Evolutionary conservation across 2,797 vertebrate species (phyloP).

Genomic region (Halcyon chelicuti): DNA sequence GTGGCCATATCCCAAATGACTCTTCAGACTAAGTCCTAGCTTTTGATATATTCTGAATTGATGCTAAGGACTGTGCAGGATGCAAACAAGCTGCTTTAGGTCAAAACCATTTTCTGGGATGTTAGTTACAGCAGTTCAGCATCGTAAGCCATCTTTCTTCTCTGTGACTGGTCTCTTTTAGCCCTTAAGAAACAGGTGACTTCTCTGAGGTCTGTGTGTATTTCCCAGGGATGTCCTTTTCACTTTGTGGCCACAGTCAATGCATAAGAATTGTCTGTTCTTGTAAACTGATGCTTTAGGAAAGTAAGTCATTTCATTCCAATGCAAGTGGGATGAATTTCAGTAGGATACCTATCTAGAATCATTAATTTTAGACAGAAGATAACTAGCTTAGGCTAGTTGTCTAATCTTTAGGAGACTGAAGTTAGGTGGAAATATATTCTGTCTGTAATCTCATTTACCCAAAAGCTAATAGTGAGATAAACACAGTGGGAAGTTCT

Average conservation of each 20-base stretch:
- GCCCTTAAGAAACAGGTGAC: not conserved
- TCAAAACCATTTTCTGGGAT: not conserved
- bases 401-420: not conserved
- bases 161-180: not conserved
- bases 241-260: not conserved
- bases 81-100: not conserved
- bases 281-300: not conserved
- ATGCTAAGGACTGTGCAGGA: not conserved
- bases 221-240: not conserved
- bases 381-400: not conserved
- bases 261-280: not conserved
- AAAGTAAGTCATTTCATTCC: not conserved
- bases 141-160: not conserved
- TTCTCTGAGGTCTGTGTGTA: not conserved
- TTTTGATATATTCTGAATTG: not conserved
- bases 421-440: not conserved
- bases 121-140: not conserved
- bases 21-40: not conserved
- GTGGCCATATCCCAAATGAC: not conserved
- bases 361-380: not conserved
- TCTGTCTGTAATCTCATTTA: not conserved
- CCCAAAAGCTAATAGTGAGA: not conserved
- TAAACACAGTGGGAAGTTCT: not conserved
- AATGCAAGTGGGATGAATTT: not conserved
- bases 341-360: not conserved